Base-by-base conservation (phyloP, 2,113 vertebrate genomes). In the Amphiprion percula region DNA sequence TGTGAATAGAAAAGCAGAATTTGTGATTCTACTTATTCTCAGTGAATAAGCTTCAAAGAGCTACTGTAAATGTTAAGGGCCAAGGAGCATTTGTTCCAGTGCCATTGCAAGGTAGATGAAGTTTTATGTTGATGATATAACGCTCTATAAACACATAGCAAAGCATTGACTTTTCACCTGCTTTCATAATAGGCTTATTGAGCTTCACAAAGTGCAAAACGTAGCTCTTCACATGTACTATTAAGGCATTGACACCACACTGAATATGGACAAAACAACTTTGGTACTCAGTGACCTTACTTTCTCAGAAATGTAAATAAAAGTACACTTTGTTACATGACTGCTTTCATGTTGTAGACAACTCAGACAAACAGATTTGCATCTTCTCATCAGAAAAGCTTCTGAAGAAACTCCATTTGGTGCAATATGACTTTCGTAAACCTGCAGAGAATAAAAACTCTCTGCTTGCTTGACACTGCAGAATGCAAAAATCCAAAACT, bases 221-320 rank as follows among this genome's bases (percentile, higher is more conserved):
- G 55, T 49, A 5, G 17, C 28, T 24, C 33, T 70, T 58, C 50
- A 64, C 41, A 60, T 14, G 37, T 1, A 23, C 50, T 52, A 3
- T 66, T 41, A 74, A 71, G 81, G 66, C 44, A 39, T 61, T 37
- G 21, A 10, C 6, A 15, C 30, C 15, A 41, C 44, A n/a, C 39
- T 10, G 26, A 54, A 59, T 15, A 28, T 15, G 8, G 49, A n/a
- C 3, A 12, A 59, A 14, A 14, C 14, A 8, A 6, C 15, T 33
- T 10, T 44, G 53, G 33, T 58, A 12, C 10, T 54, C 28, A 19
- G 17, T 2, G 24, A 24, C 19, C 10, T 65, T 41, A 41, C 49
- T 28, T 50, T 4, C 5, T 8, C 19, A 17, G n/a, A 41, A 26
- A 47, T 39, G 41, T 10, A 54, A 21, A 26, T 56, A 19, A 50